Evolutionary conservation across 2,797 vertebrate genomes (phyloP), one percentile per base, ranked within the genome.

Genomic region (Phoebastria nigripes): DNA sequence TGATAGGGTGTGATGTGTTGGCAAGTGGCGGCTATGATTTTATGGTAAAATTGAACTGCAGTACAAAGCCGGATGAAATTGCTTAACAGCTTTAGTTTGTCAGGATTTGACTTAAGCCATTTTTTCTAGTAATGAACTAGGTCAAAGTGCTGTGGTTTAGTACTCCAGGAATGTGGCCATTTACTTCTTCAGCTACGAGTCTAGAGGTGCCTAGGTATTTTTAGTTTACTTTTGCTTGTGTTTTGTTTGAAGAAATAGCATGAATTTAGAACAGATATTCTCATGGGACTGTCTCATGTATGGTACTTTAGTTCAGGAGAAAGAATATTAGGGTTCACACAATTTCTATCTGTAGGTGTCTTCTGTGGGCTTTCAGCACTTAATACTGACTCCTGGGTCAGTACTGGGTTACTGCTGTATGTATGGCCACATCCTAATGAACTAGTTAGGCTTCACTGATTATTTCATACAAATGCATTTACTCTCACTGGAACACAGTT

Each of bases 1-100:
- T 88, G 94, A 95, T 73, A 82, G 93, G 89, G 71, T 90, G 82
- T 85, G 81, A 97, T 94, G 79, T 84, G 88, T 59, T 97, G 83
- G 90, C 89, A 97, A 95, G 91, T 42, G 65, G 77, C 92, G 76
- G 66, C 90, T 96, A 55, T 70, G 92, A 94, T 96, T 96, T 97
- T 94, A 96, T 94, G 92, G 93, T 91, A 94, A 94, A 93, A 96
- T 29, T 94, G 90, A 94, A 93, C 81, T 65, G 78, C 52, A 84
- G 52, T 66, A 90, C 1, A 42, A 90, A 96, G 74, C 51, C 93
- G 65, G 82, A 88, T 86, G 37, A 95, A 95, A 92, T 66, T 91
- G 71, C 82, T 95, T 94, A 95, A 90, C 62, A 91, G 87, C 77
- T 94, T 93, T 85, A 89, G 71, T 96, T 96, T 55, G 42, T 95